Evolutionary conservation across 2,888 invertebrate species (phyloP).

Genomic region (Torymus tubicola): DNA sequence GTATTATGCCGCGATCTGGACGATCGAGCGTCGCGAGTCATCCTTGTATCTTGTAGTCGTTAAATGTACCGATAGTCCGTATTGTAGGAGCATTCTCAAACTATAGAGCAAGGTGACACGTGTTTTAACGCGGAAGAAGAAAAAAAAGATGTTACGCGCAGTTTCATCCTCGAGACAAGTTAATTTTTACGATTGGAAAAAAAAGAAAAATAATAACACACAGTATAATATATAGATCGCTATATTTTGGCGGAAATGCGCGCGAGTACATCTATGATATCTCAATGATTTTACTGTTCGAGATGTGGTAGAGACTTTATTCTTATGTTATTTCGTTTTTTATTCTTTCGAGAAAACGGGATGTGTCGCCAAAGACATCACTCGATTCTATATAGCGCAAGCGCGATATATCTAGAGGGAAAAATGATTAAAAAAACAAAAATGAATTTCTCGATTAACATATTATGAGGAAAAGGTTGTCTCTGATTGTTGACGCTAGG

Average conservation of each 20-base stretch:
- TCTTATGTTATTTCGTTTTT: neutral
- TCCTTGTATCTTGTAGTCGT: constrained; percentile 27
- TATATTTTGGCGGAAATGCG: too few species aligned
- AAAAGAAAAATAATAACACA: too few species aligned
- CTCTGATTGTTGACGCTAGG: constrained; percentile 32
- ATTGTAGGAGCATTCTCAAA: constrained; percentile 10
- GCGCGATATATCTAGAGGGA: neutral
- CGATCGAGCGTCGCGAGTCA: neutral
- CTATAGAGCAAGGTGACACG: constrained; percentile 17
- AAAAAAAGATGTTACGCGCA: neutral
- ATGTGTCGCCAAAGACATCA: neutral
- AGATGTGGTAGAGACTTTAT: too few species aligned
- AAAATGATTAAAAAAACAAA: neutral
- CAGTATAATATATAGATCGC: too few species aligned
- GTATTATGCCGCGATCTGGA: too few species aligned
- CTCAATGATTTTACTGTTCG: too few species aligned
- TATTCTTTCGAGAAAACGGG: neutral
- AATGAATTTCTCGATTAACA: neutral
- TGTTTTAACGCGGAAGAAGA: too few species aligned
- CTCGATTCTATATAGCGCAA: constrained; percentile 16
- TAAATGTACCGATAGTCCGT: constrained; percentile 29
- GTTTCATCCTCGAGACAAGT: too few species aligned
- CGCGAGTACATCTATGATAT: too few species aligned
- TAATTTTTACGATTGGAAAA: too few species aligned
- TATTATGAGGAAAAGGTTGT: constrained; percentile 9